Percentiles rank a stretch among this genome's conserved stretches.
Evolutionary conservation across 2,888 invertebrate species (phyloP).

Genomic region (Smittia aterrima): DNA sequence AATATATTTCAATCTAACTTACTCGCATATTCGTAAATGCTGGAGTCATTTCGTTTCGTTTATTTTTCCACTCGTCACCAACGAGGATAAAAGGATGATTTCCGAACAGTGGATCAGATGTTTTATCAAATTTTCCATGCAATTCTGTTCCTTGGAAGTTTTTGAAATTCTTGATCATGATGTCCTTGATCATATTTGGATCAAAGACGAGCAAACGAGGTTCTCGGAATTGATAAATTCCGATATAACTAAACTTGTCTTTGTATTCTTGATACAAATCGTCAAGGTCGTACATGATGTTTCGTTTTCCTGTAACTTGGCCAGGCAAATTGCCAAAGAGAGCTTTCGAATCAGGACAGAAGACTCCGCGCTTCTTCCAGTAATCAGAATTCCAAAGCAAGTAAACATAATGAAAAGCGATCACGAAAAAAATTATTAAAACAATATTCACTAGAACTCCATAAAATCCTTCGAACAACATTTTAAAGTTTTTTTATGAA

Average conservation of each 20-base stretch:
- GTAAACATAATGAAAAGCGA: slow-evolving; percentile 31
- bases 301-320: slow-evolving; percentile 19
- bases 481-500: background rate
- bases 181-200: slow-evolving; percentile 28
- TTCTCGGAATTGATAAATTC: slow-evolving; percentile 33
- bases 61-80: slow-evolving; percentile 47
- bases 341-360: slow-evolving; percentile 16
- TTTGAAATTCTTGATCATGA: slow-evolving; percentile 34
- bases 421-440: background rate
- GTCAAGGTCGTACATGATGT: slow-evolving; percentile 3
- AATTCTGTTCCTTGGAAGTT: slow-evolving; percentile 35
- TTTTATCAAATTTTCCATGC: slow-evolving; percentile 27
- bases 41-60: slow-evolving; percentile 45
- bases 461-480: slow-evolving; percentile 17
- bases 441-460: background rate
- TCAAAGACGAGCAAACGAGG: slow-evolving; percentile 19
- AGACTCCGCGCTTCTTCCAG: slow-evolving; percentile 36
- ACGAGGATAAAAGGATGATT: slow-evolving; percentile 47
- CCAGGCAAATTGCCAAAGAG: slow-evolving; percentile 27
- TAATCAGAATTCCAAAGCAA: slow-evolving; percentile 31
- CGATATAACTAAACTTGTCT: background rate
- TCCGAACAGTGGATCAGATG: slow-evolving; percentile 46
- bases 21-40: slow-evolving; percentile 44
- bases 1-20: background rate
- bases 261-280: slow-evolving; percentile 33